These are phyloP conservation scores for Parnassius orleans DNA, from an alignment of 2,888 invertebrate species.

Conservation along the genomic window DNA sequence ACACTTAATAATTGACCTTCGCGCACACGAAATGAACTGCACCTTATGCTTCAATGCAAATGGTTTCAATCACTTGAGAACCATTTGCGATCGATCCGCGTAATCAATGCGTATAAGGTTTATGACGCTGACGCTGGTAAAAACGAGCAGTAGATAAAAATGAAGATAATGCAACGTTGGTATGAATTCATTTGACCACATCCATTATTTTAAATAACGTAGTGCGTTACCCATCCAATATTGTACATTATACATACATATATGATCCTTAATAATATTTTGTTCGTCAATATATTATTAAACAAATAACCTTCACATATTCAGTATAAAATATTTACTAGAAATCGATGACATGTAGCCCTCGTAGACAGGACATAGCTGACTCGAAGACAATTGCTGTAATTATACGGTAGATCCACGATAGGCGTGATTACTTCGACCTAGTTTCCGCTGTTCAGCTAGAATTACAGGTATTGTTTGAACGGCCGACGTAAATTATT, in stretches of 20 bases:
- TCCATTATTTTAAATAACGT: too few relatives aligned
- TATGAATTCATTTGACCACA: too few relatives aligned
- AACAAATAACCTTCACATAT: background rate
- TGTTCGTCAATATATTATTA: background rate
- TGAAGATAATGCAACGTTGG: background rate
- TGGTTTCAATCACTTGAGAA: conserved; percentile 11
- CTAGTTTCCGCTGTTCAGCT: conserved; percentile 15
- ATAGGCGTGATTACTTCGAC: conserved; percentile 17
- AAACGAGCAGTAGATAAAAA: background rate
- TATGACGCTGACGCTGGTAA: conserved; percentile 11
- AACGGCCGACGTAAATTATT: background rate
- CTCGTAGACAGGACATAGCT: conserved; percentile 1
- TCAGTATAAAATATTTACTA: conserved; percentile 9
- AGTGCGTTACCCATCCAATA: too few relatives aligned
- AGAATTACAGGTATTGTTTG: conserved; percentile 8
- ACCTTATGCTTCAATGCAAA: conserved; percentile 19
- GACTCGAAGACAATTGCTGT: conserved; percentile 15
- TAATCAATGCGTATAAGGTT: conserved; percentile 5
- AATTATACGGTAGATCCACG: conserved; percentile 10
- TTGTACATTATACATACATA: too few relatives aligned
- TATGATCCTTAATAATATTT: too few relatives aligned
- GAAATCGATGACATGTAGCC: conserved; percentile 7
- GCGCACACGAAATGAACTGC: conserved; percentile 9
- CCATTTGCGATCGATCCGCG: conserved; percentile 16
- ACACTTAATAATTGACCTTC: conserved; percentile 13